These are phyloP conservation scores for Callipepla californica DNA, from an alignment of 2,113 vertebrate genomes.

Conservation along the genomic window DNA sequence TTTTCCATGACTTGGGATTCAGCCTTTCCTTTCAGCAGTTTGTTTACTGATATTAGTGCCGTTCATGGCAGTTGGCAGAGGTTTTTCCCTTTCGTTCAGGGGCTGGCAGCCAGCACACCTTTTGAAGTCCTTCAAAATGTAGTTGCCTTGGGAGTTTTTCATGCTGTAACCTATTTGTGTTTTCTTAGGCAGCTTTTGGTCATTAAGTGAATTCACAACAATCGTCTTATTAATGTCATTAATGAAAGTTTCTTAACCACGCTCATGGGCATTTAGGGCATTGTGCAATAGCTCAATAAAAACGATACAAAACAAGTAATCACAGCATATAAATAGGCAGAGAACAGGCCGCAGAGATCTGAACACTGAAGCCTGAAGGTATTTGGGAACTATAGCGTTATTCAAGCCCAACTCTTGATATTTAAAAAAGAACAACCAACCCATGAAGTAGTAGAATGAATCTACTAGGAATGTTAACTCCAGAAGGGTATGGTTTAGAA, in stretches of 20 bases:
- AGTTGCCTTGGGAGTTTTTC: constrained; percentile 46
- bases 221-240: constrained; percentile 4
- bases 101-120: constrained; percentile 44
- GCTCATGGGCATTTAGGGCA: not conserved
- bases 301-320: constrained; percentile 37
- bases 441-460: not conserved
- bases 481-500: not conserved
- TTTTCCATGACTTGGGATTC: not conserved
- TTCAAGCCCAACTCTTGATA: not conserved
- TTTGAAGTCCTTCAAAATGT: constrained; percentile 46
- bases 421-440: not conserved
- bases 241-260: not conserved
- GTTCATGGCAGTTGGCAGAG: constrained; percentile 29
- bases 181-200: not conserved
- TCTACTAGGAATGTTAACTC: not conserved
- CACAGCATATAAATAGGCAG: constrained; percentile 26
- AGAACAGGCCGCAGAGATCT: not conserved
- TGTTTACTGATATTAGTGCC: constrained; percentile 27
- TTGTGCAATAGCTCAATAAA: constrained; percentile 40
- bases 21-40: not conserved
- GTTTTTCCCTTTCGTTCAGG: not conserved
- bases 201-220: not conserved
- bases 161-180: not conserved
- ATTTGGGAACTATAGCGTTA: not conserved
- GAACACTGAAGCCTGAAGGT: not conserved